Conservation (phyloP, 2,113 vertebrate genomes). For the Atractosteus spatula region DNA sequence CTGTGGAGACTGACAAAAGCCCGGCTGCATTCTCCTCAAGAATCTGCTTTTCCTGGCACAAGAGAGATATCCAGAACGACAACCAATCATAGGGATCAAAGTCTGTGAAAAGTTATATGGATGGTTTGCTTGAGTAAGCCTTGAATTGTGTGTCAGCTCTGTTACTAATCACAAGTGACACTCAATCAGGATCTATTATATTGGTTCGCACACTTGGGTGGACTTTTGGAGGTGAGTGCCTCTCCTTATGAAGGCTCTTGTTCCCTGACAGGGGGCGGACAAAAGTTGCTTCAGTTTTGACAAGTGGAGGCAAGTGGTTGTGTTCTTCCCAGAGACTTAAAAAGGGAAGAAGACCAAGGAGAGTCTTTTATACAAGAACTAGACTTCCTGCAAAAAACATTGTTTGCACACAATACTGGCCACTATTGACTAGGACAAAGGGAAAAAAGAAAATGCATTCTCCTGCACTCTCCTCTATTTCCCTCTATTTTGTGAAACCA, state of each 20-base stretch:
- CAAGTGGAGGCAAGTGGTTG: conserved; percentile 1
- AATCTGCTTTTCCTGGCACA: neutral
- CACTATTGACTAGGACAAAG: neutral
- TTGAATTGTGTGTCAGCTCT: neutral
- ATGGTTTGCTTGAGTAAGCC: neutral
- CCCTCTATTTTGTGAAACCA: too few species aligned
- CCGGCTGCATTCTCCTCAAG: neutral
- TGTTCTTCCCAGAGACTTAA: neutral
- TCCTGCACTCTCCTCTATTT: too few species aligned
- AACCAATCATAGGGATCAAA: neutral
- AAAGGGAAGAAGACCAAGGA: neutral
- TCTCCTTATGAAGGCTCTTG: neutral
- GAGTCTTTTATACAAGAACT: neutral
- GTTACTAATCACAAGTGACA: neutral
- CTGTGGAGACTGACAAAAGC: neutral
- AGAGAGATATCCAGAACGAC: conserved; percentile 4
- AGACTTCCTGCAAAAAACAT: neutral
- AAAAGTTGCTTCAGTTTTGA: conserved; percentile 9
- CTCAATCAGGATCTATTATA: neutral
- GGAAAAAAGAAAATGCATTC: neutral
- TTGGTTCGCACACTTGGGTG: neutral
- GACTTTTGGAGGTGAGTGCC: neutral
- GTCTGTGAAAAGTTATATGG: conserved; percentile 2
- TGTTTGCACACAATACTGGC: neutral
- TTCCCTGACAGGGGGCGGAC: neutral